Evolutionary conservation across 2,888 invertebrate species (phyloP).

Genomic region (Polia nebulosa): DNA sequence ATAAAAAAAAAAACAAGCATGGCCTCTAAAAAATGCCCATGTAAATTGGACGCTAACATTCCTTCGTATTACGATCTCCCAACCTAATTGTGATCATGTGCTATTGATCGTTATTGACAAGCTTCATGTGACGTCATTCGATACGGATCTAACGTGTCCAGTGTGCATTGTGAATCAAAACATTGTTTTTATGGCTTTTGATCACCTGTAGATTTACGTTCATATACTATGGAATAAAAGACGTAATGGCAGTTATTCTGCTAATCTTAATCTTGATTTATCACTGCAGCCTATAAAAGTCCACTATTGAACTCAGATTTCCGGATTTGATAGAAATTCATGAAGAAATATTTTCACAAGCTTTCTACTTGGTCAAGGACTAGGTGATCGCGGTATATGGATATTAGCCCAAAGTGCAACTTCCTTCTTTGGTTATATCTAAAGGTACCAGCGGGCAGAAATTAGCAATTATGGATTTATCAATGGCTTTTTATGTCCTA

Average conservation of each 20-base stretch:
- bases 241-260: neutral
- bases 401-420: neutral
- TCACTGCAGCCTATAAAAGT: no score
- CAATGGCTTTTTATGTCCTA: no score
- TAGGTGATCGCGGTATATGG: neutral
- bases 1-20: neutral
- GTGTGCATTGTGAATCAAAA: constrained; percentile 17
- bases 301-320: neutral
- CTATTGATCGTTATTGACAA: constrained; percentile 11
- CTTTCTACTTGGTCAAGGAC: neutral
- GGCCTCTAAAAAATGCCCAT: neutral
- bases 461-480: no score
- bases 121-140: constrained; percentile 29
- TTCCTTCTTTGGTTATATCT: no score
- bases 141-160: constrained; percentile 26
- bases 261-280: neutral
- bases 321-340: neutral
- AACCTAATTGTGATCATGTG: constrained; percentile 23
- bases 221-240: neutral
- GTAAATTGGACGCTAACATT: constrained; percentile 39
- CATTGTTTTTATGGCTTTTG: constrained; percentile 24
- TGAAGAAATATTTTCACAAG: neutral
- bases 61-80: constrained; percentile 23
- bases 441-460: neutral
- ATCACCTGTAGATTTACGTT: neutral